Evolutionary conservation across 2,797 vertebrate species (phyloP).

Genomic region (Lindbergichthys nudifrons): DNA sequence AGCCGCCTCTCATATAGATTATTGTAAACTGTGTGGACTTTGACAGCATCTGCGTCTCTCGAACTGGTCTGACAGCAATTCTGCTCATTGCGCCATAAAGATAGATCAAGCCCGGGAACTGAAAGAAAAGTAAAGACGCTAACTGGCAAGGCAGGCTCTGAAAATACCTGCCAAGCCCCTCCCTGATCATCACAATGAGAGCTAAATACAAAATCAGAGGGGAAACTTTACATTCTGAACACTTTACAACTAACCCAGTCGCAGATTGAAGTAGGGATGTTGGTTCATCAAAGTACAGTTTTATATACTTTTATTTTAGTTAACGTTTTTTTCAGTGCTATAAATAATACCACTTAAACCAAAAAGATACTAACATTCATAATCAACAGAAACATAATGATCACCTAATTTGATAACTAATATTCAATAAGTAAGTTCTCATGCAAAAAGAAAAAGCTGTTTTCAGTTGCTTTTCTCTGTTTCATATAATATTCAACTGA

Average conservation of each 20-base stretch:
- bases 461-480: too few relatives aligned
- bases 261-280: too few relatives aligned
- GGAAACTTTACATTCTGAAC: not conserved
- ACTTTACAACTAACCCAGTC: not conserved
- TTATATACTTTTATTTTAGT: not conserved
- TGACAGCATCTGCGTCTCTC: not conserved
- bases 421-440: too few relatives aligned
- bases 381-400: too few relatives aligned
- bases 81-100: constrained; percentile 9
- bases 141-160: constrained; percentile 27
- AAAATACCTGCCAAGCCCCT: not conserved
- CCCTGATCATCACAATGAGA: constrained; percentile 20
- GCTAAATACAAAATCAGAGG: not conserved
- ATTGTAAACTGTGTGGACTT: constrained; percentile 36
- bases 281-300: not conserved
- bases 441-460: too few relatives aligned
- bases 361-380: too few relatives aligned
- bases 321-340: too few relatives aligned
- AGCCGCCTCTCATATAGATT: not conserved
- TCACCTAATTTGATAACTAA: too few relatives aligned
- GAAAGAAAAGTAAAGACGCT: not conserved
- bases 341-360: too few relatives aligned
- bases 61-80: constrained; percentile 49
- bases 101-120: not conserved
- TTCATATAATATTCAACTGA: too few relatives aligned